Conservation (phyloP, 2,888 invertebrate genomes). For the Drosophila formosana region DNA sequence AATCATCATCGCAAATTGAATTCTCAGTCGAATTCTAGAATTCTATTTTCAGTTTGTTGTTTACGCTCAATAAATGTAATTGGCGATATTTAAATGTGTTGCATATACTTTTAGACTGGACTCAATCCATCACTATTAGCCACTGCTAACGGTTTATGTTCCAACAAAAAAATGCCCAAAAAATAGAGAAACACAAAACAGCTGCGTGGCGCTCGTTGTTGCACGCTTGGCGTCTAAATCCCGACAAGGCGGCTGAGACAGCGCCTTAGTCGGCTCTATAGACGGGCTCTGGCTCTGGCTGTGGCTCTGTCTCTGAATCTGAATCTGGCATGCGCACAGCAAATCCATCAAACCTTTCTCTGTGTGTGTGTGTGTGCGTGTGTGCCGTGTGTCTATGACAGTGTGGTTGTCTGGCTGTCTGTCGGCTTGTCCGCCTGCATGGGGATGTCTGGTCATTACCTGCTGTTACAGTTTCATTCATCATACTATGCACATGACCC, state of each 20-base stretch:
- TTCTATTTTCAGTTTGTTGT: not conserved
- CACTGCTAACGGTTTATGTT: slow-evolving; percentile 5
- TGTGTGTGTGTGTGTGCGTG: slow-evolving; percentile 1
- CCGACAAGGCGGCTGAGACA: slow-evolving; percentile 60
- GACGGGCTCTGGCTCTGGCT: slow-evolving; percentile 9
- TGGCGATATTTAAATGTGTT: not conserved
- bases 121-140: slow-evolving; percentile 34
- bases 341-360: slow-evolving; percentile 6
- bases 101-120: not conserved
- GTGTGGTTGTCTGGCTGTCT: not conserved
- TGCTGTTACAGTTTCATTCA: slow-evolving; percentile 15
- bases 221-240: slow-evolving; percentile 49
- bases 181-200: not conserved
- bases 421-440: not conserved
- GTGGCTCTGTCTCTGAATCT: slow-evolving; percentile 7
- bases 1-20: slow-evolving; percentile 24
- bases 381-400: not conserved
- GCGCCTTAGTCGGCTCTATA: slow-evolving; percentile 47
- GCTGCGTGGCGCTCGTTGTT: slow-evolving; percentile 43
- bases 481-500: slow-evolving; percentile 7
- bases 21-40: not conserved
- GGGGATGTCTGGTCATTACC: slow-evolving; percentile 22
- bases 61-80: too few relatives aligned
- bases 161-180: not conserved
- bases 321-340: slow-evolving; percentile 25